Base-by-base conservation (phyloP, 2,888 invertebrate genomes). In the Ashinkailepas kermadecensis region DNA sequence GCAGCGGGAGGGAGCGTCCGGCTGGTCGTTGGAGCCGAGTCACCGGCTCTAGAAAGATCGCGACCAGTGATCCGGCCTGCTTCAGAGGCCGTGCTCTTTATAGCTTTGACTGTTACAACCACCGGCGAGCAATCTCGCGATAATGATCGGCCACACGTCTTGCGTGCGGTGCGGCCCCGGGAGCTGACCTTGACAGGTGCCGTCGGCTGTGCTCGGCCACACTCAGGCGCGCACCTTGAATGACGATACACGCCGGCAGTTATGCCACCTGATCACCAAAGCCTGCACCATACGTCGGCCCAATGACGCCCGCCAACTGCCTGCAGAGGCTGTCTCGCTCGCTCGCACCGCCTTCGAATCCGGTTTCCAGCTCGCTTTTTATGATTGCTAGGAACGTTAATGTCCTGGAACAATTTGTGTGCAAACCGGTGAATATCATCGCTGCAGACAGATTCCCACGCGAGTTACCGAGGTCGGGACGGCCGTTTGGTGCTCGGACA, bases 321-420 rank as follows among this genome's bases (percentile, higher is more conserved):
- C 74, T 9, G 54, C 56, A 56, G 10, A 12, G 39, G 18, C 74
- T 8, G 18, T 10, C 74, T 18, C 12, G 39, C 39, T 54, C 39
- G 39, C 18, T 54, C 54, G 21, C 74, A 21, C 21, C 74, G 39
- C 18, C 39, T 39, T 21, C 18, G 54, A 56, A 21, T 56, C 70
- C 70, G 70, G 70, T 70, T 70, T 21, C 74, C 70, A 54, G 74
- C 23, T 7, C 54, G 18, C 54, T 21, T 74, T 70, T 74, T 74
- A 74, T 74, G 54, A 54, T 54, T 18, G 21, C 74, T 8, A 56
- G 54, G 54, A 74, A 74, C 74, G 74, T 56, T 74, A 74, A 74
- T 74, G 74, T 74, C 74, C 54, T 56, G 74, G 56, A 21, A 56
- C 54, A 54, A 56, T 74, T 74, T 74, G 56, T 74, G 74, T 74